These are phyloP conservation scores for Salvator merianae DNA, from an alignment of 2,113 vertebrate species.

Conservation along the genomic window DNA sequence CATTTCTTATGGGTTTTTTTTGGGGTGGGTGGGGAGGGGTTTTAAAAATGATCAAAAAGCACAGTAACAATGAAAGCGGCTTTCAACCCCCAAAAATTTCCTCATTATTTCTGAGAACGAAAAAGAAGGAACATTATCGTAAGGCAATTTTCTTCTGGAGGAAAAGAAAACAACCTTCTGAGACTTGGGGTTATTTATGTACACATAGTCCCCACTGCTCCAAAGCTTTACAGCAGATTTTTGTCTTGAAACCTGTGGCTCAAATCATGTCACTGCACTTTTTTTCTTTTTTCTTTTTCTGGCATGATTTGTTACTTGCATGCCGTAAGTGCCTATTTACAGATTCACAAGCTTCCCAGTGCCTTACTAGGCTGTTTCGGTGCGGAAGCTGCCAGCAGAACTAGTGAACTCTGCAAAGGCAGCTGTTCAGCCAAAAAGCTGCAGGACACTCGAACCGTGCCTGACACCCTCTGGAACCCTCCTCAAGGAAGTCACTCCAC, in stretches of 20 bases:
- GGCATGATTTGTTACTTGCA: constrained; percentile 8
- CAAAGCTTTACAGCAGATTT: not conserved
- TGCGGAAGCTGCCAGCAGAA: not conserved
- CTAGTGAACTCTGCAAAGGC: not conserved
- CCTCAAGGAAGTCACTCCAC: too few relatives aligned
- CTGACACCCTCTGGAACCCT: not conserved
- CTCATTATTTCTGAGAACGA: too few relatives aligned
- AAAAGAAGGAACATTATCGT: too few relatives aligned
- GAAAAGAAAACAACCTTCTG: not conserved
- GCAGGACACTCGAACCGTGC: accelerated
- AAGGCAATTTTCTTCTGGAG: too few relatives aligned
- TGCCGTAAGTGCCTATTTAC: constrained; percentile 4
- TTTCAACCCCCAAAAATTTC: too few relatives aligned
- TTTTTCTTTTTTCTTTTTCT: not conserved
- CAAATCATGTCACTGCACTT: not conserved
- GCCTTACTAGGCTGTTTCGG: constrained; percentile 32
- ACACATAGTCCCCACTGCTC: not conserved
- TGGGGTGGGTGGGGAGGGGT: too few relatives aligned
- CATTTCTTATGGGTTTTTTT: too few relatives aligned
- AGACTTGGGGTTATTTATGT: not conserved
- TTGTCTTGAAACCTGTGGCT: not conserved
- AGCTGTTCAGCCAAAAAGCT: not conserved
- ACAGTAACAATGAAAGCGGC: too few relatives aligned
- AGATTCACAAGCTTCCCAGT: constrained; percentile 13
- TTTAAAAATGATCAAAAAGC: too few relatives aligned